Conservation (phyloP, 2,113 vertebrate species). For the Indicator maculatus region DNA sequence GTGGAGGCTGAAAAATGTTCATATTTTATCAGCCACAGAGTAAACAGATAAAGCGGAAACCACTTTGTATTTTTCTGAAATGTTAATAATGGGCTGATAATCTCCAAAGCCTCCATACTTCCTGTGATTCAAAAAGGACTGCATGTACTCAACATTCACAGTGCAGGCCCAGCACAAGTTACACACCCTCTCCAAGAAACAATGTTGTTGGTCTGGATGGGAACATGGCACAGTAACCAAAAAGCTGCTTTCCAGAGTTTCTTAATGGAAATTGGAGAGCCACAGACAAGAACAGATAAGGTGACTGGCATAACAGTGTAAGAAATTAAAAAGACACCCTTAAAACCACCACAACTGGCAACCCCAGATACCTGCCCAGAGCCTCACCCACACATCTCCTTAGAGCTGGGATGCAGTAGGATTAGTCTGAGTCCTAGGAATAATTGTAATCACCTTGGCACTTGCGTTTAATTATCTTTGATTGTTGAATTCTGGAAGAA, state of each 20-base stretch:
- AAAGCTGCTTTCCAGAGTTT: not conserved
- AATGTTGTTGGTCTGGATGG: not conserved
- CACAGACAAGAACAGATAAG: not conserved
- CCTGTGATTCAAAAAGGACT: slow-evolving; percentile 72
- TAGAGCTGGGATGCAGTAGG: not conserved
- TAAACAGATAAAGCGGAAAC: slow-evolving; percentile 80
- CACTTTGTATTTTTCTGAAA: slow-evolving; percentile 68
- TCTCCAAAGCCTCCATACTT: slow-evolving; percentile 73
- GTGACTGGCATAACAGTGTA: too few relatives aligned
- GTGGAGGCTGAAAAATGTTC: slow-evolving; percentile 62
- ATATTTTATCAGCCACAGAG: slow-evolving; percentile 73
- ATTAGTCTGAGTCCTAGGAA: not conserved
- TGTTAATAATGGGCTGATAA: slow-evolving; percentile 77
- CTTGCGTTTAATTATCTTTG: not conserved
- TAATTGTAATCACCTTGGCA: not conserved
- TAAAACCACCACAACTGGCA: not conserved
- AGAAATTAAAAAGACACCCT: too few relatives aligned
- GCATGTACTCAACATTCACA: slow-evolving; percentile 19
- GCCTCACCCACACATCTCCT: not conserved
- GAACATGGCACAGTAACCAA: not conserved
- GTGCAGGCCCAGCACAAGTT: not conserved
- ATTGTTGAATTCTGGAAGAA: not conserved
- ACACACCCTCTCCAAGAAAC: slow-evolving; percentile 32
- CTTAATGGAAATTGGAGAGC: not conserved
- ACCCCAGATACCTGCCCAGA: not conserved